Evolutionary conservation across 2,888 invertebrate genomes (phyloP).

Genomic region (Graphium colonna): DNA sequence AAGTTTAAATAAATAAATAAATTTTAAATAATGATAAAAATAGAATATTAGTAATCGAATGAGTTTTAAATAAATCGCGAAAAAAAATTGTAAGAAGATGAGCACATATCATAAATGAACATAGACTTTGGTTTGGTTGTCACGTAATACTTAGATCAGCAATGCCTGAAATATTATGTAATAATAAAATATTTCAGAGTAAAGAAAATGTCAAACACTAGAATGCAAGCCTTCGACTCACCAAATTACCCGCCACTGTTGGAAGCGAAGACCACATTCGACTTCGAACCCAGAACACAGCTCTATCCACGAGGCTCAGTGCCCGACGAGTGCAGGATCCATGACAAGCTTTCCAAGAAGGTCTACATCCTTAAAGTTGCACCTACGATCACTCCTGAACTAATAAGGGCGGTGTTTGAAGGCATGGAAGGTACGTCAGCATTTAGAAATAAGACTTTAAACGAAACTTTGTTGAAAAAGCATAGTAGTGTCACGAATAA

Average conservation of each 20-base stretch:
- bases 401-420: slow-evolving; percentile 85
- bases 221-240: slow-evolving; percentile 90
- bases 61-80: no score
- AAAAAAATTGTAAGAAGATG: no score
- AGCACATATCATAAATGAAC: no score
- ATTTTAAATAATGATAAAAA: no score
- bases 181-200: slow-evolving; percentile 69
- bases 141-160: no score
- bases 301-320: slow-evolving; percentile 60
- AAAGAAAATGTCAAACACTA: slow-evolving; percentile 87
- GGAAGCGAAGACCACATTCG: slow-evolving; percentile 80
- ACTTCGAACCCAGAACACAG: slow-evolving; percentile 83
- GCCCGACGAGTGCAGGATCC: slow-evolving; percentile 83
- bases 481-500: no score
- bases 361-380: slow-evolving; percentile 93
- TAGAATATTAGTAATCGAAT: no score
- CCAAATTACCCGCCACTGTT: slow-evolving; percentile 92
- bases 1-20: no score
- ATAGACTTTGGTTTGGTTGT: no score
- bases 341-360: slow-evolving; percentile 87
- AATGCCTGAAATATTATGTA: not conserved
- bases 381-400: slow-evolving; percentile 92
- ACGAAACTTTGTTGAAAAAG: no score
- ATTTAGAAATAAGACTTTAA: no score
- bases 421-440: slow-evolving; percentile 80